These are phyloP conservation scores for Paradoxurus hermaphroditus DNA, from an alignment of 2,113 vertebrate genomes.

Conservation along the genomic window DNA sequence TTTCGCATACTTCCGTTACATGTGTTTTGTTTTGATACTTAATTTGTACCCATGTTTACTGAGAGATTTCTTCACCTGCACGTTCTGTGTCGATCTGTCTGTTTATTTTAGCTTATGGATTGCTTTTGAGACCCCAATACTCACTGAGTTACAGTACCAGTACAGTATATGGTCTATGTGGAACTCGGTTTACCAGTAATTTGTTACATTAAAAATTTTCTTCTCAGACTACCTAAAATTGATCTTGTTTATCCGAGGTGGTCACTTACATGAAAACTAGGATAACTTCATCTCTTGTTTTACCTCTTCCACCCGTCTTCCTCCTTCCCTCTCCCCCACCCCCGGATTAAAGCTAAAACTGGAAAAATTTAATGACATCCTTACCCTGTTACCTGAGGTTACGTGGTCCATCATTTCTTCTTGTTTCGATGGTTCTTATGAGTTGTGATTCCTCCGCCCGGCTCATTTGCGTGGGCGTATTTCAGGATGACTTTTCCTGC, in stretches of 20 bases:
- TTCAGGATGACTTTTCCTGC: neutral
- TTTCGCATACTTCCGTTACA: neutral
- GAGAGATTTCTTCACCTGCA: neutral
- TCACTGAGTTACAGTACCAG: neutral
- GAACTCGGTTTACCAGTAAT: neutral
- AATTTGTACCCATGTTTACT: neutral
- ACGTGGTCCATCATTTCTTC: neutral
- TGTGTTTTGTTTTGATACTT: neutral
- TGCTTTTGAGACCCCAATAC: neutral
- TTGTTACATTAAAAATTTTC: neutral
- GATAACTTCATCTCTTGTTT: fast-evolving
- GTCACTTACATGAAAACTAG: neutral
- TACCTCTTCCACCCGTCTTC: fast-evolving
- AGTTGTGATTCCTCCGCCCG: neutral
- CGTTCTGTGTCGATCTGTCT: neutral
- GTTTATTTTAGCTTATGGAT: neutral
- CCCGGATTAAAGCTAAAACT: neutral
- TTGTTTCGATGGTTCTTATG: neutral
- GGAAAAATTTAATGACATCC: neutral
- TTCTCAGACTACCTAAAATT: neutral
- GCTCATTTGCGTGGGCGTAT: neutral
- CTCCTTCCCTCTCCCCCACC: fast-evolving
- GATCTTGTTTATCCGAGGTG: neutral
- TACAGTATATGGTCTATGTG: neutral
- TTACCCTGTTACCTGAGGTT: too few species aligned